A percentile compares a stretch with the other conserved stretches of the same genome.
Evolutionary conservation across 2,888 invertebrate genomes (phyloP).

Genomic region (Cephus sareptanus): DNA sequence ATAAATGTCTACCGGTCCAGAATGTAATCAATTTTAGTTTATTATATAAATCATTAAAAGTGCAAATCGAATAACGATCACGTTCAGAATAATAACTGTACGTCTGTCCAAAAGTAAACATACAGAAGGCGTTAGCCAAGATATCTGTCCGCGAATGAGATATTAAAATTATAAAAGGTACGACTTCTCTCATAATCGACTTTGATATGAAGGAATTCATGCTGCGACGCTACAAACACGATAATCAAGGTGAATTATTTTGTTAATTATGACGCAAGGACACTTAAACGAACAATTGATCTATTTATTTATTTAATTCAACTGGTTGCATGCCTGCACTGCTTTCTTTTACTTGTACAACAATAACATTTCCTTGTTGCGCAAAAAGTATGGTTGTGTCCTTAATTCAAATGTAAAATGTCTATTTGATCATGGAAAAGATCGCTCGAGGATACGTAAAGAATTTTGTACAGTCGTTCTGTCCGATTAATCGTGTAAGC

Average conservation of each 20-base stretch:
- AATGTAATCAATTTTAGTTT: background rate
- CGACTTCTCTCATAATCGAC: background rate
- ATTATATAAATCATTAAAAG: slow-evolving; percentile 24
- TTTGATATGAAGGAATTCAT: background rate
- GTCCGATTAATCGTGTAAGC: background rate
- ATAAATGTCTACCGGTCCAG: background rate
- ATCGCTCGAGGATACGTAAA: background rate
- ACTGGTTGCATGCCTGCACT: background rate
- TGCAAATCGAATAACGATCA: background rate
- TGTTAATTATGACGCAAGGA: background rate
- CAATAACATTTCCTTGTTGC: slow-evolving; percentile 9
- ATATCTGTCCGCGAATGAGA: background rate
- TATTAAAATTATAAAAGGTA: background rate
- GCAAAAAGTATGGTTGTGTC: background rate
- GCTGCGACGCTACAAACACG: background rate
- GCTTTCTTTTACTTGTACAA: slow-evolving; percentile 13
- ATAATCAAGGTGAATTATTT: background rate
- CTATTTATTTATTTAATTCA: background rate
- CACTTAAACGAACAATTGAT: no score
- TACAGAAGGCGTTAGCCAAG: background rate
- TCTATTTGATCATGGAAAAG: background rate
- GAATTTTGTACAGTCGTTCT: background rate
- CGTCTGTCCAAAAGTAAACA: background rate
- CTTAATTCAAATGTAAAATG: background rate
- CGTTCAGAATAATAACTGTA: background rate